Base-by-base conservation (phyloP, 2,888 invertebrate species). In the Andrena bucephala region DNA sequence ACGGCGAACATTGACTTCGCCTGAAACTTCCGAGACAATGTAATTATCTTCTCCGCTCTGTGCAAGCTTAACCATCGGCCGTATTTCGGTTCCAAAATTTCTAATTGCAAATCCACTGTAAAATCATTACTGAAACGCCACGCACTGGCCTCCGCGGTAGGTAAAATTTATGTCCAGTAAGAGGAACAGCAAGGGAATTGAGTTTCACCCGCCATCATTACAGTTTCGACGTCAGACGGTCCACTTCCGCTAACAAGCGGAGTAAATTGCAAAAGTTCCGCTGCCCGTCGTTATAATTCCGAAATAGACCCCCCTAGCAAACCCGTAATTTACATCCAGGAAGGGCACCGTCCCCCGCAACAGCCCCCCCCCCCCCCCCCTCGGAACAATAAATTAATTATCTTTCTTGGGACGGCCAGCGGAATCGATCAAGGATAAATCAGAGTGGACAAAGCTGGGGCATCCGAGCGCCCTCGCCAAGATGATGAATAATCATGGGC, bases 401-500 rank as follows among this genome's bases (percentile, higher is more conserved):
- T 48, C 74, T 57, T 66, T 57, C 42, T 20, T 16, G 10, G 68
- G 29, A 6, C 54, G 10, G 3, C 13, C 24, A 5, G 31, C 4
- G 5, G 57, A 33, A 81, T 84, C 75, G 75, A 71, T 70, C 75
- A 59, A 67, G 36, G 83, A 86, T 78, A 85, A 85, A 85, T 85
- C 78, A 86, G 29, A 67, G 16, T 52, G 75, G 68, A 76, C 72
- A 86, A 83, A 85, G 83, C 71, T 50, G 62, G 62, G 29, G 62
- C 20, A 24, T 36, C 54, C 33, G 16, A 3, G 57, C 24, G 66
- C 33, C 52, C 27, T 71, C 52, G 20, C 24, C 27, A 70, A 59
- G 60, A 63, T 73, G 62, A 87, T 83, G 86, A 86, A 87, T 88
- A 88, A 86, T 88, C 84, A 88, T 81, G 84, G 33, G 72, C 59